Evolutionary conservation across 2,888 invertebrate species (phyloP), one percentile per base, ranked within the genome.

Genomic region (Caenorhabditis sp.): DNA sequence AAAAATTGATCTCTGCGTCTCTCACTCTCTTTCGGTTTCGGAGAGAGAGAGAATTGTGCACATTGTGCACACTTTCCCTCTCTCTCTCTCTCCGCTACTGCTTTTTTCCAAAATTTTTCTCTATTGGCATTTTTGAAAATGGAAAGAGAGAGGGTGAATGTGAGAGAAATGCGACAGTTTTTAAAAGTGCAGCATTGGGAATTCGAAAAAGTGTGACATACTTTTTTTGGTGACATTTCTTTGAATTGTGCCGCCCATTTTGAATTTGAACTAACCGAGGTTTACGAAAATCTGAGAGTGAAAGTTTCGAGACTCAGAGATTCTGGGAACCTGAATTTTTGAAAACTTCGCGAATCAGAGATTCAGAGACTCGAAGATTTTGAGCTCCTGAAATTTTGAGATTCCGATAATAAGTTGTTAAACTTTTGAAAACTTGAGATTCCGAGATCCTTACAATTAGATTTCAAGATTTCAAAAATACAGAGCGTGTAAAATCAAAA

Each of bases 181-280:
- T 66, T 66, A 49, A 66, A 66, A 66, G 66, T 66, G 66, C 66
- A 31, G 47, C 16, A 10, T 31, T 66, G 66, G 31, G 66, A 49
- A 66, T 49, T 66, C 26, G 10, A 8, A 24, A 31, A 49, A 19
- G 22, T 54, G 8, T 26, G 19, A 31, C 1, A 19, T 38, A 54
- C 26, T 54, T 24, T 54, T 26, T 54, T 38, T 6, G 38, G 38
- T 10, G 38, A 38, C 8, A 35, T 47, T 6, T 49, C 19, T 38
- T 38, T 38, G 38, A 10, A 4, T 35, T 35, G 31, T 35, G 31
- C 31, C 31, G 31, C 31, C 8, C 2, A 6, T 10, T 38, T 38
- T 38, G 31, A 31, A 31, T 31, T 6, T 38, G 38, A 38, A 38
- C 12, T 38, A 2, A 38, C 12, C 6, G 16, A 3, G 0, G 24